phyloP scores from a whole-genome alignment of 2,888 invertebrate species.

The Pseudococcus viburni region DNA sequence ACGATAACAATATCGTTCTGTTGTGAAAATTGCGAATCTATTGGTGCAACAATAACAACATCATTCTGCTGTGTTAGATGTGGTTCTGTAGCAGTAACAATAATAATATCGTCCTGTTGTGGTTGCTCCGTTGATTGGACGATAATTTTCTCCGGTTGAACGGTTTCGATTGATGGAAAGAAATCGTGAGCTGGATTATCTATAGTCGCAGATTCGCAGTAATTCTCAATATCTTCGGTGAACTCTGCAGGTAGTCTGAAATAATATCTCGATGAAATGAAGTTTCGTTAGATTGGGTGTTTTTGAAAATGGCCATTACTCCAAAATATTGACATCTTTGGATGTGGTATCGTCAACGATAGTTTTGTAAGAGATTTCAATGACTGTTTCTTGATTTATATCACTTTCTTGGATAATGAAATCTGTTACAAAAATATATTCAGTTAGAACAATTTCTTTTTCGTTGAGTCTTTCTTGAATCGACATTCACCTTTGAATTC shows the following conservation, averaged over 20 bases:
- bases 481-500: slow-evolving; percentile 51
- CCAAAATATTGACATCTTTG: slow-evolving; percentile 30
- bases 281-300: not conserved
- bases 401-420: slow-evolving; percentile 52
- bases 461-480: not conserved
- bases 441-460: not conserved
- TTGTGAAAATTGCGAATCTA: not conserved
- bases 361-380: slow-evolving; percentile 43
- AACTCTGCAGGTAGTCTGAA: not conserved
- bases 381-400: slow-evolving; percentile 29
- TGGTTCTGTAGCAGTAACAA: not conserved
- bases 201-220: not conserved
- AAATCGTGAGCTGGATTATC: slow-evolving; percentile 20
- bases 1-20: not conserved
- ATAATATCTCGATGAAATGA: not conserved
- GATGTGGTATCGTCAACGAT: not conserved
- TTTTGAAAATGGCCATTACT: not conserved
- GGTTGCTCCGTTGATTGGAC: not conserved
- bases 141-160: not conserved
- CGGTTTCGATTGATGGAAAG: not conserved
- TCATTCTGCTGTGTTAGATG: not conserved
- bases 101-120: not conserved
- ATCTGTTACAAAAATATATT: slow-evolving; percentile 27
- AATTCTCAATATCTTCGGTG: not conserved
- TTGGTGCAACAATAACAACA: not conserved